phyloP scores from a whole-genome alignment of 2,888 invertebrate genomes.

The Apamea sordens region DNA sequence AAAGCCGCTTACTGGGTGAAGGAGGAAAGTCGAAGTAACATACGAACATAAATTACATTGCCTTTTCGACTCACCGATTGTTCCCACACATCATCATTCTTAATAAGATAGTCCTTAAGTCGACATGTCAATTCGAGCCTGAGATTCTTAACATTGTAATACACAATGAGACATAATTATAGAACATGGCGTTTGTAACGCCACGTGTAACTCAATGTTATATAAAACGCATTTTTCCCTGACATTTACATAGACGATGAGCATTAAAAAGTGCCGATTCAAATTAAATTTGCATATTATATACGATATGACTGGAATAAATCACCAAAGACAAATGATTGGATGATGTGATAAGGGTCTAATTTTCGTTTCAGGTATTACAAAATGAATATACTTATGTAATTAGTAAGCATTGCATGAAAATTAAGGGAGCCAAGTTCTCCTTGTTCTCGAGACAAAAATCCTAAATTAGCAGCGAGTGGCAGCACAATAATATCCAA shows the following conservation, averaged over 20 bases:
- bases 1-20: constrained; percentile 49
- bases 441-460: constrained; percentile 65
- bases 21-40: constrained; percentile 34
- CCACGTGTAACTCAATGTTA: constrained; percentile 50
- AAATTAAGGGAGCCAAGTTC: constrained; percentile 59
- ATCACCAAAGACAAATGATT: constrained; percentile 19
- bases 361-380: constrained; percentile 33
- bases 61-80: constrained; percentile 10
- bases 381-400: constrained; percentile 37
- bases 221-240: constrained; percentile 30
- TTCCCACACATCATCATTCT: constrained; percentile 15
- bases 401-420: constrained; percentile 58
- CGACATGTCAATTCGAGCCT: constrained; percentile 33
- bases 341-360: constrained; percentile 15
- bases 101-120: constrained; percentile 29
- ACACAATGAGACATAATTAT: constrained; percentile 57
- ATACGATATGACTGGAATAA: constrained; percentile 25
- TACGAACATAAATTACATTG: constrained; percentile 16
- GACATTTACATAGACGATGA: constrained; percentile 22
- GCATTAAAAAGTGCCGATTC: constrained; percentile 26
- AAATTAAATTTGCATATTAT: constrained; percentile 24
- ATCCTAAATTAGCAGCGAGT: constrained; percentile 73
- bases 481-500: constrained; percentile 70
- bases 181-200: constrained; percentile 32
- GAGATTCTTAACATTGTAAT: constrained; percentile 48